Conservation (phyloP, 2,797 vertebrate genomes). For the Peromyscus melanophrys region DNA sequence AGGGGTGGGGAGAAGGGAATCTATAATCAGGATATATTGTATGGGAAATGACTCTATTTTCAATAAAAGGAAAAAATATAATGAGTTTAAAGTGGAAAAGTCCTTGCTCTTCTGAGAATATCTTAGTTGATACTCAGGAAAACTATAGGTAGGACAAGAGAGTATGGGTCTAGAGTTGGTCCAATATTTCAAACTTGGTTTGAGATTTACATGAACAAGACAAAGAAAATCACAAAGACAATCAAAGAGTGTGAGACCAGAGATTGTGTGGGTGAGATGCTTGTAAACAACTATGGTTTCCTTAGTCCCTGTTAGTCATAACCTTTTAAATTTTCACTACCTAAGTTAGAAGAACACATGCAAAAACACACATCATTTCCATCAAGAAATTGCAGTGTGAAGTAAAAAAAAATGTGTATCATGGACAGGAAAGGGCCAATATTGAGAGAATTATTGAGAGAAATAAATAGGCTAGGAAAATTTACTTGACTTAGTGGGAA, state of each 20-base stretch:
- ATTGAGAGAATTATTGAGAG: not conserved
- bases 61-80: not conserved
- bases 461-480: not conserved
- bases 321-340: not conserved
- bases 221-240: not conserved
- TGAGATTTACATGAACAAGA: not conserved
- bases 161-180: not conserved
- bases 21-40: not conserved
- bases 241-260: not conserved
- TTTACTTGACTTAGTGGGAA: not conserved
- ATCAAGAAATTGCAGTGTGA: not conserved
- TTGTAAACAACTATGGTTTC: not conserved
- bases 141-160: not conserved
- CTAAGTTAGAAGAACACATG: not conserved
- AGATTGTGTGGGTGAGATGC: accelerated
- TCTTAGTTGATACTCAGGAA: not conserved
- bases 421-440: not conserved
- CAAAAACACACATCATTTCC: not conserved
- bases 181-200: not conserved
- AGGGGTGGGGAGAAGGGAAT: not conserved
- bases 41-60: not conserved
- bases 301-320: not conserved
- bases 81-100: no score
- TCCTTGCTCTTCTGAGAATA: not conserved
- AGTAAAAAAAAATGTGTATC: not conserved